Conservation (phyloP, 2,797 vertebrate genomes). For the Scomberomorus guttatus region DNA sequence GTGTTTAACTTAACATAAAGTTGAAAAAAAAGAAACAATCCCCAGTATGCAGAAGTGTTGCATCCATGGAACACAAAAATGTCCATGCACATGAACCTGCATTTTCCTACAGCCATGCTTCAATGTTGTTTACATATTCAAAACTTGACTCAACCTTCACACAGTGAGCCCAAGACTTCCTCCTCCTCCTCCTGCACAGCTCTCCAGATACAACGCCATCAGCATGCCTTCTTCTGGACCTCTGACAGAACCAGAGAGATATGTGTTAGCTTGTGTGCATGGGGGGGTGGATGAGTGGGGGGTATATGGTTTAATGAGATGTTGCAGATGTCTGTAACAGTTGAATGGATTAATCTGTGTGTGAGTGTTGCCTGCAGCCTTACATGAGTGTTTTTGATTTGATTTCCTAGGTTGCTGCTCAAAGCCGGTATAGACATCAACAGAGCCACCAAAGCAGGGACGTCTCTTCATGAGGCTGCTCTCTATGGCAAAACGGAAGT, state of each 20-base stretch:
- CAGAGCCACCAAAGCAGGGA: constrained; percentile 93
- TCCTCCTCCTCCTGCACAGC: constrained; percentile 29
- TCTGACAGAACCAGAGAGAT: constrained; percentile 27
- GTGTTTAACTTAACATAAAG: background rate
- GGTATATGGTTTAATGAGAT: constrained; percentile 47
- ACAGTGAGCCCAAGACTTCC: constrained; percentile 15
- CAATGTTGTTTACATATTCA: constrained; percentile 41
- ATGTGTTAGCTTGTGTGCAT: constrained; percentile 22
- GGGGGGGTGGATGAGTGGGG: constrained; percentile 13
- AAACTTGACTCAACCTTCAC: constrained; percentile 36
- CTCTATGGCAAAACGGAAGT: constrained; percentile 96
- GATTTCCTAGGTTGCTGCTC: constrained; percentile 89
- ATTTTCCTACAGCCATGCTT: constrained; percentile 14
- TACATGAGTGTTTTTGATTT: constrained; percentile 38
- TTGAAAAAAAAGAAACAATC: too few species aligned
- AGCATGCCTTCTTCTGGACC: constrained; percentile 56
- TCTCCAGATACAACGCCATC: constrained; percentile 36
- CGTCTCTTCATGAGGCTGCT: constrained; percentile 93
- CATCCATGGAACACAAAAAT: background rate
- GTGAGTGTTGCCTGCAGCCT: constrained; percentile 15
- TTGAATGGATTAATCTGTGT: constrained; percentile 31
- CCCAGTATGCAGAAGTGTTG: background rate
- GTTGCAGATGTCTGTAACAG: constrained; percentile 56
- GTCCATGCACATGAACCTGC: background rate
- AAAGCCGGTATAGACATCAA: constrained; percentile 96